Evolutionary conservation across 2,888 invertebrate species (phyloP), one percentile per base, ranked within the genome.

Genomic region (Reticulitermes lucifugus): DNA sequence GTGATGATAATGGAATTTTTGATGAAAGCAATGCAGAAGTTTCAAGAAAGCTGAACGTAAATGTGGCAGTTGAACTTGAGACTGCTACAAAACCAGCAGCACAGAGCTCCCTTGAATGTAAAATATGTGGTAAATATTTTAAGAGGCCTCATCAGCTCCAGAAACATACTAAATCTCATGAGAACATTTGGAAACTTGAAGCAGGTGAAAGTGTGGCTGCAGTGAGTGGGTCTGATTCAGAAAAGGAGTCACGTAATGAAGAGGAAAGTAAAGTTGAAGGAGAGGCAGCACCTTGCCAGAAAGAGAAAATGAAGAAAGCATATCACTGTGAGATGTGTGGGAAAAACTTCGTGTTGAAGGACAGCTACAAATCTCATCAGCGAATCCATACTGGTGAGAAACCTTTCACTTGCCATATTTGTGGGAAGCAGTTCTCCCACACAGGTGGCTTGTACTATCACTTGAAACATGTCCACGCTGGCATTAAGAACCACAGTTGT

Each of bases 391-490:
- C 89, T 10, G 94, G 94, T 2, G 94, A 94, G 90, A 91, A 94
- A 79, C 94, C 94, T 0, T 94, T 93, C 89, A 93, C 94, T 2
- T 95, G 95, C 88, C 94, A 95, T 89, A 89, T 94, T 41, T 95
- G 95, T 89, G 94, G 94, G 4, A 94, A 94, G 88, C 93, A 93
- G 88, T 95, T 95, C 90, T 91, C 94, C 35, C 93, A 94, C n/a
- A 93, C 93, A n/a, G 93, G 93, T 65, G 93, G 93, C 88, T 90
- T 94, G 43, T 91, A 91, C 29, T 91, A 93, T 0, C 94, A 94
- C 89, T 88, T 91, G 3, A 91, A 91, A 43, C 91, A 92, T 29
- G 88, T 92, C 80, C 94, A 94, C 89, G 88, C 89, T 2, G 89
- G 89, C 0, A 89, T 90, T 1, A 92, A 92, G 25, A 92, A 92